phyloP scores from a whole-genome alignment of 2,888 invertebrate species.

The Drosophila meridiana region DNA sequence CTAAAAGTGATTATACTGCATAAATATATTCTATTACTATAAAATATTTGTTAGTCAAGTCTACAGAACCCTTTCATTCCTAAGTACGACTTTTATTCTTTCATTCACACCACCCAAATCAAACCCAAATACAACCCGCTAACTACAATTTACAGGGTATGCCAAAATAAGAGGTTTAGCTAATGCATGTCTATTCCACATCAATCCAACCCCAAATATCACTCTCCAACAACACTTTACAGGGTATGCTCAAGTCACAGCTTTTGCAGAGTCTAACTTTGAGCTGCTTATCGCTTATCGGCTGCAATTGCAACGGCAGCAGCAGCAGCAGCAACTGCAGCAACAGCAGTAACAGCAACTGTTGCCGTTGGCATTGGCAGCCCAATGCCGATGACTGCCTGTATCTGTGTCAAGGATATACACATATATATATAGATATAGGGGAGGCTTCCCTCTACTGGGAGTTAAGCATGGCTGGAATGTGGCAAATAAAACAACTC shows the following conservation, averaged over 20 bases:
- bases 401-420: conserved; percentile 53
- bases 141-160: not conserved
- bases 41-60: too few species aligned
- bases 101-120: not conserved
- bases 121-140: not conserved
- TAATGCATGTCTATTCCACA: not conserved
- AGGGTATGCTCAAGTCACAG: conserved; percentile 25
- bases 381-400: conserved; percentile 44
- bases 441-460: not conserved
- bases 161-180: too few species aligned
- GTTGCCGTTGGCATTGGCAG: conserved; percentile 44
- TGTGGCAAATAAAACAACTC: conserved; percentile 6
- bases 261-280: not conserved
- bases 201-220: too few species aligned
- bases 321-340: not conserved
- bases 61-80: too few species aligned
- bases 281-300: conserved; percentile 36
- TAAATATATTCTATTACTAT: too few species aligned
- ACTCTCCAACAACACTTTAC: not conserved
- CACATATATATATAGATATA: not conserved
- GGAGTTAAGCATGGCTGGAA: not conserved
- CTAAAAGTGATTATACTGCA: too few species aligned
- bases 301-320: conserved; percentile 12
- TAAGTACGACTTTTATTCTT: too few species aligned
- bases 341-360: conserved; percentile 27